Evolutionary conservation across 2,888 invertebrate species (phyloP).

Genomic region (Epinotia ramella): DNA sequence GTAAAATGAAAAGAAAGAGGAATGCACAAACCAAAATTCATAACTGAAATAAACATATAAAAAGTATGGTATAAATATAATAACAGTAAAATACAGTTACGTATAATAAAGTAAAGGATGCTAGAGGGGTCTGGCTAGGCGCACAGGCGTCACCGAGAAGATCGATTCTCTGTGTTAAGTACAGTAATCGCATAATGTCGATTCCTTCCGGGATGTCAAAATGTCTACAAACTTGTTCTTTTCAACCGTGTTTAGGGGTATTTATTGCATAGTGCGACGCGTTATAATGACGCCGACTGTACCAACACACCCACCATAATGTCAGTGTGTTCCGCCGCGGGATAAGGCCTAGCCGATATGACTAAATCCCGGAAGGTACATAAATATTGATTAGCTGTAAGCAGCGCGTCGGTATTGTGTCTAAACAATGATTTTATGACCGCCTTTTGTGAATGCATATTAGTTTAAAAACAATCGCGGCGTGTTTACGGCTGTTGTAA

Average conservation of each 20-base stretch:
- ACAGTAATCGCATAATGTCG: background rate
- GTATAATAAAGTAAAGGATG: too few species aligned
- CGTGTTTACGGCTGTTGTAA: slow-evolving; percentile 22
- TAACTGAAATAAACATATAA: too few species aligned
- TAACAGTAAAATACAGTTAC: too few species aligned
- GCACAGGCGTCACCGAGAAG: too few species aligned
- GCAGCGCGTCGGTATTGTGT: slow-evolving; percentile 29
- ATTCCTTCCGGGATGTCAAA: background rate
- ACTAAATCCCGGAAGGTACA: slow-evolving; percentile 42
- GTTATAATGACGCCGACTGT: slow-evolving; percentile 18
- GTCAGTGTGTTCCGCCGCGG: slow-evolving; percentile 40
- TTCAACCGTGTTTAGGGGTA: background rate
- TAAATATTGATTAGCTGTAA: slow-evolving; percentile 37
- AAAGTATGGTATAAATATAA: too few species aligned
- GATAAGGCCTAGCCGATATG: slow-evolving; percentile 31
- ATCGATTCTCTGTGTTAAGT: too few species aligned
- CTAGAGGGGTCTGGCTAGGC: too few species aligned
- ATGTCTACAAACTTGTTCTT: background rate
- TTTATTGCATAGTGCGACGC: background rate
- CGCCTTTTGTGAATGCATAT: slow-evolving; percentile 30
- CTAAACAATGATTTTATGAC: slow-evolving; percentile 32
- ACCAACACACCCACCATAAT: slow-evolving; percentile 42
- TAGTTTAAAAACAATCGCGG: slow-evolving; percentile 26
- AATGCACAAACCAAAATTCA: too few species aligned
- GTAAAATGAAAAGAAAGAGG: too few species aligned